Base-by-base conservation (phyloP, 2,113 vertebrate species). In the Neomonachus schauinslandi region DNA sequence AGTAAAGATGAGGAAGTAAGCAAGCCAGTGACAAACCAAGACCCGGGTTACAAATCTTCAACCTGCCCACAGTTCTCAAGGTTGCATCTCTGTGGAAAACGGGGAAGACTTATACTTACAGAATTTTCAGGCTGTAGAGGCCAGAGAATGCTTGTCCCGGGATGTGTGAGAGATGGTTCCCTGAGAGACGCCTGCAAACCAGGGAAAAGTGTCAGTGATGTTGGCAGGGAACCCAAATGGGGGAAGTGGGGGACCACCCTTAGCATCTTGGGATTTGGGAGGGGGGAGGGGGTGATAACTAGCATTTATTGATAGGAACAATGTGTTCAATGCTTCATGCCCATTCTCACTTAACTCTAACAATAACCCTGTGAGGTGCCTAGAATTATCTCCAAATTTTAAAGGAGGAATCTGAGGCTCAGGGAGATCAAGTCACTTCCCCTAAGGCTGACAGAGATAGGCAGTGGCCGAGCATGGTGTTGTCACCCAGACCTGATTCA, bases 151-250 rank as follows among this genome's bases (percentile, higher is more conserved):
- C 99, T 51, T 99, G 98, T 97, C 98, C 99, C 0, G 99, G 99
- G 98, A 99, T 99, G 94, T 99, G 99, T 93, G 99, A 99, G 98
- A 99, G 99, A 95, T 99, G 99, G 98, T 99, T 99, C 97, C 99
- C 99, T 59, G 99, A 99, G 97, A 99, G 99, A 51, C 99, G 99
- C 97, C 99, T 99, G 98, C 82, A 97, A 95, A 95, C 93, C 94
- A 98, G 91, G 98, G 97, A 74, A 96, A 61, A 81, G 91, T 85
- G 84, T 28, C 4, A 39, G 59, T 5, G 67, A 42, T 1, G 8
- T 14, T 8, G n/a, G 46, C 42, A 12, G 61, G 59, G 28, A 24
- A 12, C 51, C 36, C 42, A 7, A 7, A 69, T 9, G 2, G 49
- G 21, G 57, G 2, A 28, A 31, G 13, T 33, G 31, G 63, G 31